Percentiles rank a stretch among this genome's conserved stretches.
Conservation (phyloP, 2,888 invertebrate genomes). For the Aphidius colemani region DNA sequence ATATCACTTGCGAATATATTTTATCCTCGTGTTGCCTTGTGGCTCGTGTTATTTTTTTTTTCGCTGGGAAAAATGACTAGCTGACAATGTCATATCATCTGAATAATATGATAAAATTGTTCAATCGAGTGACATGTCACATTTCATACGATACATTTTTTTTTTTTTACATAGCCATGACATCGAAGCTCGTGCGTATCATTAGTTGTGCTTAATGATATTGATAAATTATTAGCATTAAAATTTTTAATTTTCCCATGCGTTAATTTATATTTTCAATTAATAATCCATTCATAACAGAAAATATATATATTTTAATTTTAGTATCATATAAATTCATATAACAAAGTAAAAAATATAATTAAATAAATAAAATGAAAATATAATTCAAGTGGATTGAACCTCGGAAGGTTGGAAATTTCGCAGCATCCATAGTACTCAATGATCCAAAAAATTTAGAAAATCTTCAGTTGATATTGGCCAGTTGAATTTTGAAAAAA, state of each 20-base stretch:
- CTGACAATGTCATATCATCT: slow-evolving; percentile 15
- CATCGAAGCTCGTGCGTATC: no score
- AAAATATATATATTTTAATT: no score
- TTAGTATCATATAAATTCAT: no score
- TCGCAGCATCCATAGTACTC: slow-evolving; percentile 11
- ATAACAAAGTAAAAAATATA: not conserved
- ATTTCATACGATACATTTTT: no score
- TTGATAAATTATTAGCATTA: slow-evolving; percentile 5
- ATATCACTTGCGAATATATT: slow-evolving; percentile 11
- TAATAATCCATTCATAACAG: no score
- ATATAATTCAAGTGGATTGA: no score
- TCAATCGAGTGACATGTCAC: slow-evolving; percentile 11
- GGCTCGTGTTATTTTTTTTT: slow-evolving; percentile 21
- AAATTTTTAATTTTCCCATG: not conserved
- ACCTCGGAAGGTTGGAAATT: not conserved
- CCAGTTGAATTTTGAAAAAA: slow-evolving; percentile 15
- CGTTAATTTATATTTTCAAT: not conserved
- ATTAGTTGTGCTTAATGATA: no score
- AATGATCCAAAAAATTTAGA: slow-evolving; percentile 23
- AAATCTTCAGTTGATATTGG: slow-evolving; percentile 23
- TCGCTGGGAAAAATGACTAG: not conserved
- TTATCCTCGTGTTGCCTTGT: not conserved
- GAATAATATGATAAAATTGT: slow-evolving; percentile 10
- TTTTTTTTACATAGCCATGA: not conserved
- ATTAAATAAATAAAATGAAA: not conserved